These are phyloP conservation scores for Lithobius niger DNA, from an alignment of 1,140 invertebrate genomes.

Conservation along the genomic window DNA sequence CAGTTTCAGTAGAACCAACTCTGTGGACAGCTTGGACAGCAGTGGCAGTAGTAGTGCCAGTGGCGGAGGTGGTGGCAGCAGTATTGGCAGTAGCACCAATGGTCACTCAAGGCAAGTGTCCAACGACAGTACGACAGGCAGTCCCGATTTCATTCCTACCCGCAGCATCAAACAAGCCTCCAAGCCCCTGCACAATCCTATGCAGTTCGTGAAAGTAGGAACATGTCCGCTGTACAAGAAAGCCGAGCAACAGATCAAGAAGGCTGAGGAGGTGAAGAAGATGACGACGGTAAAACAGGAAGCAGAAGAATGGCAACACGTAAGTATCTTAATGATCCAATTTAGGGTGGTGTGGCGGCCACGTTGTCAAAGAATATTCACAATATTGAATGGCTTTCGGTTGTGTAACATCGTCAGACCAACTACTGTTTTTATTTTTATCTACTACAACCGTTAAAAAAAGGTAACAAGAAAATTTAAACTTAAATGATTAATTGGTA, in stretches of 20 bases:
- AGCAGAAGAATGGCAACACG: constrained; percentile 82
- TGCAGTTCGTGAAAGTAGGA: constrained; percentile 64
- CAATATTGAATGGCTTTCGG: too few relatives aligned
- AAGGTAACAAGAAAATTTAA: too few relatives aligned
- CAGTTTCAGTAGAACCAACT: constrained; percentile 14
- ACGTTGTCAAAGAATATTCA: too few relatives aligned
- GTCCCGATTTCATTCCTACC: constrained; percentile 30
- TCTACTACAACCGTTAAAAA: too few relatives aligned
- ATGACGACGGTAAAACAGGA: constrained; percentile 52
- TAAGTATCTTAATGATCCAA: constrained; percentile 37
- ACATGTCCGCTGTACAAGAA: constrained; percentile 48
- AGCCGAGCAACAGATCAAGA: constrained; percentile 69
- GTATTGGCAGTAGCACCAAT: constrained; percentile 14
- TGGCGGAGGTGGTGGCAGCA: constrained; percentile 15
- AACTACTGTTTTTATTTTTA: constrained; percentile 10
- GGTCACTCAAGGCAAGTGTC: constrained; percentile 24
- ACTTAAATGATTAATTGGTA: too few relatives aligned
- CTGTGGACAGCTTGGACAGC: constrained; percentile 25
- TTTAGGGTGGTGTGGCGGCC: too few relatives aligned
- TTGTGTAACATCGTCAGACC: too few relatives aligned
- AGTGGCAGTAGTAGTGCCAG: constrained; percentile 15
- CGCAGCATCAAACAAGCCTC: constrained; percentile 44
- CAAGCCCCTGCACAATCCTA: constrained; percentile 64
- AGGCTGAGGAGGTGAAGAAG: constrained; percentile 69
- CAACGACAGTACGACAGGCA: constrained; percentile 26